Evolutionary conservation across 2,113 vertebrate genomes (phyloP).

Genomic region (Spea bombifrons): DNA sequence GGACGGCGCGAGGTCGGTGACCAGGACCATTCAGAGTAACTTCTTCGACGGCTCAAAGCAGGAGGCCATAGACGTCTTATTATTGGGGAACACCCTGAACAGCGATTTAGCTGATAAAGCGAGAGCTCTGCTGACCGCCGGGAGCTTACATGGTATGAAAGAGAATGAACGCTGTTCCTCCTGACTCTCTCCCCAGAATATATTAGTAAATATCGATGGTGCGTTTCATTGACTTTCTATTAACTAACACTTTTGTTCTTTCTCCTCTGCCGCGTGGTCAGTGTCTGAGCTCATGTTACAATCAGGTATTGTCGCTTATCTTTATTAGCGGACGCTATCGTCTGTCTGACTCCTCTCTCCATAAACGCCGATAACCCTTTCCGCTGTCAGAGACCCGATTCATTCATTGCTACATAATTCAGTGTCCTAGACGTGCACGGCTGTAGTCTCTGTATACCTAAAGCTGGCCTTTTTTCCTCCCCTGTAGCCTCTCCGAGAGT

Average conservation of each 20-base stretch:
- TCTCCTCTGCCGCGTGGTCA: conserved; percentile 72
- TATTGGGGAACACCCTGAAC: conserved; percentile 95
- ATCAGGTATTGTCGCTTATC: conserved; percentile 89
- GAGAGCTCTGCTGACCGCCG: conserved; percentile 92
- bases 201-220: conserved; percentile 52
- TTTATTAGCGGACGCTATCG: background rate
- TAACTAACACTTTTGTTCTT: conserved; percentile 23
- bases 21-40: conserved; percentile 98
- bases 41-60: conserved; percentile 99
- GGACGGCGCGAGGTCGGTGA: conserved; percentile 96
- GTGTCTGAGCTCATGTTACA: conserved; percentile 97
- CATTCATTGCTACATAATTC: background rate
- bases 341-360: too few relatives aligned
- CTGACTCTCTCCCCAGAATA: conserved; percentile 47
- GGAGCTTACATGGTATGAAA: conserved; percentile 88
- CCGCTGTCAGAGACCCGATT: too few relatives aligned
- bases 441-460: too few relatives aligned
- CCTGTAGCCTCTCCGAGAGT: conserved; percentile 87
- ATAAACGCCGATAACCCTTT: too few relatives aligned
- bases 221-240: conserved; percentile 60
- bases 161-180: too few relatives aligned
- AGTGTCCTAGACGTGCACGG: too few relatives aligned
- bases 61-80: conserved; percentile 94
- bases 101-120: conserved; percentile 98
- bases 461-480: conserved; percentile 26